Evolutionary conservation across 2,888 invertebrate genomes (phyloP).

Genomic region (Pristionchus entomophagus): DNA sequence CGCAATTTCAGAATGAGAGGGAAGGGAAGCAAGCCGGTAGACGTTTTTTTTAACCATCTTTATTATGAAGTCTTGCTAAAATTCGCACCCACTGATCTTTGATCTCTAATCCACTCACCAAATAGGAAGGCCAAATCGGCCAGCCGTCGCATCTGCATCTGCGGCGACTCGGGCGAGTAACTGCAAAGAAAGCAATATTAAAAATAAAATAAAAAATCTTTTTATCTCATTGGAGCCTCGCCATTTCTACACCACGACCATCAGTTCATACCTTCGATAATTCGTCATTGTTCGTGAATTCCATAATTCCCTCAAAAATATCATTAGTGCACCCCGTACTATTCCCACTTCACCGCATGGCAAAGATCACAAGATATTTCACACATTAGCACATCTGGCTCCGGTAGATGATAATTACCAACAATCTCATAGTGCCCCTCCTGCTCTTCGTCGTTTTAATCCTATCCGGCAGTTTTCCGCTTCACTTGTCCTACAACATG

Average conservation of each 20-base stretch:
- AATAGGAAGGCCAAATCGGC: slow-evolving; percentile 97
- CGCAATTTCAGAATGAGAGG: too few relatives aligned
- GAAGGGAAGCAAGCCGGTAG: too few relatives aligned
- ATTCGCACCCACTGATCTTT: not conserved
- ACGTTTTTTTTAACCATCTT: too few relatives aligned
- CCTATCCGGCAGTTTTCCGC: not conserved
- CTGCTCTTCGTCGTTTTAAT: not conserved
- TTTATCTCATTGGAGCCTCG: too few relatives aligned
- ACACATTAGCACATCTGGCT: too few relatives aligned
- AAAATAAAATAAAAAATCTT: not conserved
- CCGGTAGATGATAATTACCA: too few relatives aligned
- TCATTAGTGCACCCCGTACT: not conserved
- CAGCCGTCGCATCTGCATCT: slow-evolving; percentile 91
- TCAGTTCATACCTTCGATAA: not conserved
- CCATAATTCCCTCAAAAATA: not conserved
- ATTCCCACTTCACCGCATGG: not conserved
- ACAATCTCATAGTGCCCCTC: not conserved
- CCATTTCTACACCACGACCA: not conserved
- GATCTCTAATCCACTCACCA: slow-evolving; percentile 75
- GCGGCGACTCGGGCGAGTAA: slow-evolving; percentile 82
- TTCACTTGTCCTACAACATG: not conserved
- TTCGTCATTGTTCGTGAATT: not conserved
- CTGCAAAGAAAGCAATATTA: slow-evolving; percentile 55
- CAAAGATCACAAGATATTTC: too few relatives aligned
- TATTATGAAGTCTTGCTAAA: too few relatives aligned